Base-by-base conservation (phyloP, 2,113 vertebrate genomes). In the Archilochus colubris region DNA sequence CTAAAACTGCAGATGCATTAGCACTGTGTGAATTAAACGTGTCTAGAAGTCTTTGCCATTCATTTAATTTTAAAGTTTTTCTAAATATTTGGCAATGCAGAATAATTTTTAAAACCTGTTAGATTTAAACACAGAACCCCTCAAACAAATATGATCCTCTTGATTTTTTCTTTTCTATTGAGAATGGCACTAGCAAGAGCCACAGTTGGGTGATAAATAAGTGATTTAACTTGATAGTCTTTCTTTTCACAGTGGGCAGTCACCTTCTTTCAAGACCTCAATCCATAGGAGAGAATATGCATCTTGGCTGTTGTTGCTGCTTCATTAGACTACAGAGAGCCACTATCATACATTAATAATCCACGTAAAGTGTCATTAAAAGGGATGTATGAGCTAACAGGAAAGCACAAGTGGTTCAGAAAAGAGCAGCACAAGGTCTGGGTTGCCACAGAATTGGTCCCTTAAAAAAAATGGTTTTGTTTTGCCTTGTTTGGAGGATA, bases 181-280 rank as follows among this genome's bases (percentile, higher is more conserved):
- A 81, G 62, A 82, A 57, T n/a, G 16, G 73, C 48, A n/a, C 88
- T 50, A 87, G 16, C 23, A 94, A 83, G 33, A 48, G 31, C 40
- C 20, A n/a, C 24, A 82, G 48, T 51, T 64, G 76, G 57, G 38
- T 87, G 67, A 93, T 38, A 81, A 92, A 92, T 84, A 66, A 55
- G 31, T 30, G 81, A 92, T 84, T 53, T 21, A 58, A 62, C 18
- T 8, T 55, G 72, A 40, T 11, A 77, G 70, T 22, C 36, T 76
- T 80, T 85, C 68, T 74, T 88, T 80, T 76, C 88, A 63, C 94
- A 54, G 73, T 31, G 43, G 75, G 70, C 43, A 93, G 87, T n/a
- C 73, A 64, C 70, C 25, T 88, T 83, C 91, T 86, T 81, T 64
- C 72, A 69, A 91, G 85, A 92, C 46, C 76, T 95, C 82, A 97